phyloP scores from a whole-genome alignment of 2,797 vertebrate genomes.

The Gallinago nigripennis region DNA sequence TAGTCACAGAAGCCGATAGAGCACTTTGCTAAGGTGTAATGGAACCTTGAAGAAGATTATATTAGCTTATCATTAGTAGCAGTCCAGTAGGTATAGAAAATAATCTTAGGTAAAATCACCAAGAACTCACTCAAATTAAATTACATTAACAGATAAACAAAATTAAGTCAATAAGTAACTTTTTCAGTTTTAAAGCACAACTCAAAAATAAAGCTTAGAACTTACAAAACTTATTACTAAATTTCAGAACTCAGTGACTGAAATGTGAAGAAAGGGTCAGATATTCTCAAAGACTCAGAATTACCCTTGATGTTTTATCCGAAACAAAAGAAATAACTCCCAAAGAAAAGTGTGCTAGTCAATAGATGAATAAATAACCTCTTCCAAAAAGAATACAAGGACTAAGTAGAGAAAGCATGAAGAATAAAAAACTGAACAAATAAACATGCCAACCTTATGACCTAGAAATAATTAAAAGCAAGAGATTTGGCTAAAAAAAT shows the following conservation, averaged over 20 bases:
- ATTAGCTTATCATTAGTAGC: background rate
- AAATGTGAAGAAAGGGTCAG: background rate
- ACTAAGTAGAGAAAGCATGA: background rate
- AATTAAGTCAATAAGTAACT: background rate
- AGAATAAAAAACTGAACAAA: background rate
- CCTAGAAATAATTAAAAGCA: background rate
- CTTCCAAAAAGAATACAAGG: background rate
- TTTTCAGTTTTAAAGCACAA: background rate
- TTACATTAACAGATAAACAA: background rate
- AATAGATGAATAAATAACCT: background rate
- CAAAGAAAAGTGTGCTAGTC: background rate
- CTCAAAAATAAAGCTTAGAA: background rate
- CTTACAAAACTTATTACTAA: background rate
- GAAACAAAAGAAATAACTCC: background rate
- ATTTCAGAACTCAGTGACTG: background rate
- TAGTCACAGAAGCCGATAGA: background rate
- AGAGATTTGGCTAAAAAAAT: background rate
- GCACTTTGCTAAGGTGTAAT: background rate
- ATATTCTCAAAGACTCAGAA: background rate
- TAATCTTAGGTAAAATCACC: background rate
- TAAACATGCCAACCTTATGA: background rate
- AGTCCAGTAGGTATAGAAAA: background rate
- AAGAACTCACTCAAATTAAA: background rate
- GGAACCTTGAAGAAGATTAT: background rate
- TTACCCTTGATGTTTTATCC: background rate